phyloP scores from a whole-genome alignment of 2,797 vertebrate genomes.

The Anomalospiza imberbis region DNA sequence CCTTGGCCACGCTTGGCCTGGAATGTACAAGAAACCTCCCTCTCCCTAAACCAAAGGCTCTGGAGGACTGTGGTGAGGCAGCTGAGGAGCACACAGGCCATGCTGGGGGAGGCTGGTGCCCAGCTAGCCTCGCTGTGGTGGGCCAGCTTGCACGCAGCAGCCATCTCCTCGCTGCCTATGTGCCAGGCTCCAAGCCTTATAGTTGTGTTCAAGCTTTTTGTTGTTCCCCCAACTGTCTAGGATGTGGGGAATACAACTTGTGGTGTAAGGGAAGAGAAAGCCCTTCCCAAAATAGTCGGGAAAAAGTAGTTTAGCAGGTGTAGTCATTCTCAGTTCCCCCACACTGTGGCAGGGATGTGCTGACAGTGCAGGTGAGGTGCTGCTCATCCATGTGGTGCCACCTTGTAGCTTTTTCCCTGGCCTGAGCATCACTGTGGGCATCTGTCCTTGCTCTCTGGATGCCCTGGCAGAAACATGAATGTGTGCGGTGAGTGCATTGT shows the following conservation, averaged over 20 bases:
- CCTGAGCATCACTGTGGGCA: fast-evolving
- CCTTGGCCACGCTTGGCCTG: not conserved
- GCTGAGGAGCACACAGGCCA: not conserved
- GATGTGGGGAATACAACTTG: not conserved
- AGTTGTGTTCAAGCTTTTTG: not conserved
- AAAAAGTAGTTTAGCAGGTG: not conserved
- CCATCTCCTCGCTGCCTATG: fast-evolving
- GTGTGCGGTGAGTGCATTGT: fast-evolving
- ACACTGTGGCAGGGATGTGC: not conserved
- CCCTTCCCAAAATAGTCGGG: not conserved
- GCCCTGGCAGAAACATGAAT: not conserved
- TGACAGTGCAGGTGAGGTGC: not conserved
- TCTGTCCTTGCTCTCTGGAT: not conserved
- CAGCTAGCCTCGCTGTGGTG: fast-evolving
- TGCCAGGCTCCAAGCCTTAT: not conserved
- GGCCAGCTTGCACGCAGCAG: not conserved
- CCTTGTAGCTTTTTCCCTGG: not conserved
- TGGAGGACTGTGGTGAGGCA: not conserved
- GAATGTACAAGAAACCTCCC: not conserved
- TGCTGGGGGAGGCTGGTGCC: not conserved
- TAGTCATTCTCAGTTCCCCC: not conserved
- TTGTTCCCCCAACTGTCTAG: not conserved
- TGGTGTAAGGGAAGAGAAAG: not conserved
- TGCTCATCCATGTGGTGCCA: not conserved
- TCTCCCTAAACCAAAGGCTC: conserved; percentile 27